Conservation (phyloP, 2,888 invertebrate genomes). For the Hyalella azteca region DNA sequence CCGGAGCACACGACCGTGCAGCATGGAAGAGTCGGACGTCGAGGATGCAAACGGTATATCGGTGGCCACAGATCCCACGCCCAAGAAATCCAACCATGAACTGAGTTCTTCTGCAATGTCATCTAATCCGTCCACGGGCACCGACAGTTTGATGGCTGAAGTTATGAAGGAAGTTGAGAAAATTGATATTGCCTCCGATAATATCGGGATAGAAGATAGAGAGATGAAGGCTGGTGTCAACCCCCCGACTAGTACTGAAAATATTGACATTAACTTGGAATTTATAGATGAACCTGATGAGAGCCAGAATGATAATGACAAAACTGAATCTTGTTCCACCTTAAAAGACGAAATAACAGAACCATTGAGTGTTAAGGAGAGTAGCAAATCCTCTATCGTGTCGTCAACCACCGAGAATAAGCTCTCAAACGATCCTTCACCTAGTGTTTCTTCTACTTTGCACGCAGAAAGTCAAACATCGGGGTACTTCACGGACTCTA, state of each 20-base stretch:
- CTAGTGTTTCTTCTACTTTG: slow-evolving; percentile 44
- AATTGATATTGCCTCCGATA: slow-evolving; percentile 43
- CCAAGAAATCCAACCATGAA: too few species aligned
- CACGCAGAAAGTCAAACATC: slow-evolving; percentile 54
- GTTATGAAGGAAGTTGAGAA: slow-evolving; percentile 58
- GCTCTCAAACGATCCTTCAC: not conserved
- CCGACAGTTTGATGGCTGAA: slow-evolving; percentile 47
- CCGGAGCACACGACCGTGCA: not conserved
- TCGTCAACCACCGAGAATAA: not conserved
- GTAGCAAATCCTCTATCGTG: not conserved
- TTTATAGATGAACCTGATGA: not conserved
- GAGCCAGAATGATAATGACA: not conserved
- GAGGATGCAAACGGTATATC: not conserved
- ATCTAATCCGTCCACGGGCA: not conserved
- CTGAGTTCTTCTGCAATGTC: not conserved
- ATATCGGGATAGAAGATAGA: slow-evolving; percentile 15
- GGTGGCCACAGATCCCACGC: not conserved
- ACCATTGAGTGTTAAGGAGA: not conserved
- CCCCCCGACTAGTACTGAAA: not conserved
- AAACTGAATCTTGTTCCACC: not conserved
- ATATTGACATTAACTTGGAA: not conserved
- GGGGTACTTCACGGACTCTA: slow-evolving; percentile 54
- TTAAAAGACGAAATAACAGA: not conserved
- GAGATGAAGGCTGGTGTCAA: not conserved
- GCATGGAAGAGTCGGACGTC: not conserved